Evolutionary conservation across 2,888 invertebrate species (phyloP).

Genomic region (Pyralis farinalis): DNA sequence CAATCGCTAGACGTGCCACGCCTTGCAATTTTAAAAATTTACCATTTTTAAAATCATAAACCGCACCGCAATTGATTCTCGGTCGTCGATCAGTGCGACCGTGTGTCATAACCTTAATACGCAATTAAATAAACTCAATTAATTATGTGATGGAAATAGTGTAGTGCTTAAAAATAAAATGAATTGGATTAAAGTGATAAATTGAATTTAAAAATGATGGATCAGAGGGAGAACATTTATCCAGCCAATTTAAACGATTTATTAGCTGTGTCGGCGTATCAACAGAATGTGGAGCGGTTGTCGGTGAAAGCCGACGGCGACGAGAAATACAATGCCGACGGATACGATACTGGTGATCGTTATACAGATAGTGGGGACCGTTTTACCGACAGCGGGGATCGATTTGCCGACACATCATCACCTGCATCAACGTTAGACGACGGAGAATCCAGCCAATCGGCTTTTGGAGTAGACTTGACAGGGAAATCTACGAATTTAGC

Average conservation of each 20-base stretch:
- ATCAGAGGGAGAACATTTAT: constrained; percentile 55
- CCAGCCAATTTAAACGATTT: constrained; percentile 60
- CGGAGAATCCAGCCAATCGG: constrained; percentile 57
- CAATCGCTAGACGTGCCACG: constrained; percentile 62
- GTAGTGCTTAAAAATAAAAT: no score
- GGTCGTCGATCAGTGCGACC: constrained; percentile 41
- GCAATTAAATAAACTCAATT: no score
- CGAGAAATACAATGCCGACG: constrained; percentile 42
- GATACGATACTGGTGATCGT: constrained; percentile 17
- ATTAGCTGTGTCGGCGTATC: constrained; percentile 53
- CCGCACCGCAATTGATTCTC: constrained; percentile 37
- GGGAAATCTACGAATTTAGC: constrained; percentile 65
- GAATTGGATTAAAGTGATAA: no score
- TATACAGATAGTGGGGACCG: constrained; percentile 33
- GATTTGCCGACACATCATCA: constrained; percentile 43
- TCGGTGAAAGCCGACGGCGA: constrained; percentile 42
- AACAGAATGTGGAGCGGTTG: constrained; percentile 49
- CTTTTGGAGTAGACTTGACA: constrained; percentile 66
- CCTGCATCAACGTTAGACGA: constrained; percentile 64
- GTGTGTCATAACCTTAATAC: constrained; percentile 14
- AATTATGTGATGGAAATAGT: no score
- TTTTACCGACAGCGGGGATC: constrained; percentile 31
- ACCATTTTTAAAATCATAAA: constrained; percentile 54
- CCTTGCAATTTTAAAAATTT: constrained; percentile 59
- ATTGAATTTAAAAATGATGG: constrained; percentile 45